phyloP scores from a whole-genome alignment of 2,888 invertebrate species.

The Thymelicus acteon region DNA sequence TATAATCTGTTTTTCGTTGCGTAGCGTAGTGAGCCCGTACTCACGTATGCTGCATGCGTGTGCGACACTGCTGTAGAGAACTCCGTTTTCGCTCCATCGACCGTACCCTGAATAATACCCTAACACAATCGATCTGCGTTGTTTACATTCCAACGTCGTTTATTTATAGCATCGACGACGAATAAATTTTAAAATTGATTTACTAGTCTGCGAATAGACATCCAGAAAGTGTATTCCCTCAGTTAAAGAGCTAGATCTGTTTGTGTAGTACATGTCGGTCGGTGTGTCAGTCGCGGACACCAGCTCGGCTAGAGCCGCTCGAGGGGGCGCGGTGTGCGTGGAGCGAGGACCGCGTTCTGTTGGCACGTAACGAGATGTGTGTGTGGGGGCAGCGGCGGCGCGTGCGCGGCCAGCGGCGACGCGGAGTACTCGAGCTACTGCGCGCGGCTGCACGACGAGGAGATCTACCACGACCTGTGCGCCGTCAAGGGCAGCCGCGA shows the following conservation, averaged over 20 bases:
- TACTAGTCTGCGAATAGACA: not conserved
- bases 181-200: not conserved
- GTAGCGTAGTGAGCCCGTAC: conserved; percentile 28
- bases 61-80: conserved; percentile 36
- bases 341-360: conserved; percentile 34
- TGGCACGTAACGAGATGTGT: conserved; percentile 40
- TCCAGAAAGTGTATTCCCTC: no score
- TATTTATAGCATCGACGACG: not conserved
- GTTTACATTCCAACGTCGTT: not conserved
- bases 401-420: conserved; percentile 59
- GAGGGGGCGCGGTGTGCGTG: conserved; percentile 22
- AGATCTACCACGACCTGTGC: conserved; percentile 97
- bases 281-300: not conserved
- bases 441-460: conserved; percentile 92
- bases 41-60: conserved; percentile 43
- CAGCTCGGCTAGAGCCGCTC: not conserved
- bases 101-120: conserved; percentile 27
- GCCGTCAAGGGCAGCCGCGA: conserved; percentile 85
- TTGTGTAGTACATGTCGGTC: not conserved
- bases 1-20: conserved; percentile 27
- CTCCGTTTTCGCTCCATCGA: conserved; percentile 35
- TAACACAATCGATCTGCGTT: not conserved
- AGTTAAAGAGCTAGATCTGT: not conserved
- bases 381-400: conserved; percentile 69
- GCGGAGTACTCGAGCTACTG: conserved; percentile 88